Conservation (phyloP, 2,113 vertebrate species). For the Condylura cristata region DNA sequence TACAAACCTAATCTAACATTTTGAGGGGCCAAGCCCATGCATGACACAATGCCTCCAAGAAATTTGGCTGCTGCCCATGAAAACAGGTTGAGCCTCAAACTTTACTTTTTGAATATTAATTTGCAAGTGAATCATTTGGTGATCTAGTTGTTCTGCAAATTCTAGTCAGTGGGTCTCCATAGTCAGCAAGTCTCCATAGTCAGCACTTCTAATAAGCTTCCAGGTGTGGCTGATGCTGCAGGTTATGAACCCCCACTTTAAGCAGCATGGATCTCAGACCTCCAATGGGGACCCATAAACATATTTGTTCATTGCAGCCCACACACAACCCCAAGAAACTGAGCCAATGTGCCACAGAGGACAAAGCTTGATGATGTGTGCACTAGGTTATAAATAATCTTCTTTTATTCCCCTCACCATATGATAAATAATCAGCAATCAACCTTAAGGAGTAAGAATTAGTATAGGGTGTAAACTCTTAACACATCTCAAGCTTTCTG, state of each 20-base stretch:
- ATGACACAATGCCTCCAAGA: neutral
- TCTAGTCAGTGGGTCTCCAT: neutral
- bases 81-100: neutral
- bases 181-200: neutral
- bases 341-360: neutral
- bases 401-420: neutral
- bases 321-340: neutral
- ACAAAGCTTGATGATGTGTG: neutral
- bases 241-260: neutral
- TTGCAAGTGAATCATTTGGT: too few relatives aligned
- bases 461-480: neutral
- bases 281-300: neutral
- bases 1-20: neutral
- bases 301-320: neutral
- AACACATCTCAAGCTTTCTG: neutral
- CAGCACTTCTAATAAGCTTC: neutral
- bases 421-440: neutral
- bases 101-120: neutral
- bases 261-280: neutral
- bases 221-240: neutral
- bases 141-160: neutral
- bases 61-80: accelerated
- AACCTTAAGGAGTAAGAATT: neutral
- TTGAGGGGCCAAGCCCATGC: accelerated
- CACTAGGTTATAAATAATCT: neutral